Base-by-base conservation (phyloP, 2,888 invertebrate species). In the Penaeus monodon region DNA sequence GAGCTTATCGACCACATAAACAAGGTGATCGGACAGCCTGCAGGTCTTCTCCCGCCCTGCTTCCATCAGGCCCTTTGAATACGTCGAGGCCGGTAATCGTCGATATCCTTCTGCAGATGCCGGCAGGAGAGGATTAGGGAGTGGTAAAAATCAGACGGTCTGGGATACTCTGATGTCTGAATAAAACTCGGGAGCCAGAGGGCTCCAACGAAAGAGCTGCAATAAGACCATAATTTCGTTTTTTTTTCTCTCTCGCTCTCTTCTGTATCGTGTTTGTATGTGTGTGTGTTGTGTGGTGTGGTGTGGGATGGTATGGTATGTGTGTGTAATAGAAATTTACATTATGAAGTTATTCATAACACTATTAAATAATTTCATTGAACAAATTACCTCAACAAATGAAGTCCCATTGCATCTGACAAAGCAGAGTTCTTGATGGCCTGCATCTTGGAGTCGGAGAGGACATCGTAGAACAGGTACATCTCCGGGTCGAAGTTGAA, bases 381-480 rank as follows among this genome's bases (percentile, higher is more conserved):
- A 33, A n/a, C 20, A 17, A 24, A n/a, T 73, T 10, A 33, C 17
- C 27, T 33, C 33, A 73, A n/a, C n/a, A n/a, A n/a, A n/a, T n/a
- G n/a, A 33, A 73, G 17, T 20, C 33, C 29, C 33, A n/a, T 73
- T 33, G 17, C 29, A 14, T 33, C 27, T 33, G 29, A 73, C 33
- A 73, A 24, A 27, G 29, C 29, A 7, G 77, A 27, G n/a, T 77
- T n/a, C 49, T 77, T 33, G 77, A 77, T 77, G 24, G 49, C 49
- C 38, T 44, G 77, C 14, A 77, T 77, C 44, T 77, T 49, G n/a
- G 29, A n/a, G 49, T 33, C 20, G 6, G 44, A 77, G 44, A 77
- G n/a, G 3, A 77, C 77, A 22, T 76, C 76, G 49, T 76, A 38
- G 24, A 76, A 76, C 20, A 76, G 14, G 24, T 76, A 76, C 76